Base-by-base conservation (phyloP, 2,888 invertebrate genomes). In the Morinoia aosen region DNA sequence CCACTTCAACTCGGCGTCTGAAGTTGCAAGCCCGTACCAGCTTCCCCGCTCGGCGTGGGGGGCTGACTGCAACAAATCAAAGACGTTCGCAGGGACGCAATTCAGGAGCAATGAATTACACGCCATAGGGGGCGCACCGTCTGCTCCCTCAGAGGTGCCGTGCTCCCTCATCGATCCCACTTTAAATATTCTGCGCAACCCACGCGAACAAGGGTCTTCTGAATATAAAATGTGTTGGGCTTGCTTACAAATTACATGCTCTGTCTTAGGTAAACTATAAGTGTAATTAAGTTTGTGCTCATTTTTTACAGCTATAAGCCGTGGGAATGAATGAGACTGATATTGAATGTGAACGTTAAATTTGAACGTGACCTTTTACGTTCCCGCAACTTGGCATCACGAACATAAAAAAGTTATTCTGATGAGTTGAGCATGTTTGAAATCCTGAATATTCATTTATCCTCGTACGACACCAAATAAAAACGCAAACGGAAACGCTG, bases 81-180 rank as follows among this genome's bases (percentile, higher is more conserved):
- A 93, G 93, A 93, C 93, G 93, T 33, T 93, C 93, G n/a, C 57
- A 57, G 57, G 25, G 93, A 93, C 93, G 93, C 93, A 93, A 93
- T 93, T 93, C 57, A 57, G 93, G 25, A 33, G 93, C 93, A 57
- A 93, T 93, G 93, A 93, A 93, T 93, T 93, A 93, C 93, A 93
- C 93, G 93, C 93, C 33, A 2, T 90, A 33, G n/a, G 57, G 93
- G 57, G 93, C 93, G 93, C 93, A 39, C 48, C 14, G 57, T 93
- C 93, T n/a, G 93, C 93, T 93, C 93, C 57, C 57, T 90, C 39
- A 48, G 48, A 14, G 40, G 90, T 33, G 90, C 40, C 90, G 33
- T 90, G 90, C 90, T 90, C 40, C 48, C 90, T 48, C 48, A 40
- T 90, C 90, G 48, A 90, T 90, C 48, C 40, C 25, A 40, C 76